phyloP scores from a whole-genome alignment of 53 echinoderm and acorn worm species.

The Henricia sp. region DNA sequence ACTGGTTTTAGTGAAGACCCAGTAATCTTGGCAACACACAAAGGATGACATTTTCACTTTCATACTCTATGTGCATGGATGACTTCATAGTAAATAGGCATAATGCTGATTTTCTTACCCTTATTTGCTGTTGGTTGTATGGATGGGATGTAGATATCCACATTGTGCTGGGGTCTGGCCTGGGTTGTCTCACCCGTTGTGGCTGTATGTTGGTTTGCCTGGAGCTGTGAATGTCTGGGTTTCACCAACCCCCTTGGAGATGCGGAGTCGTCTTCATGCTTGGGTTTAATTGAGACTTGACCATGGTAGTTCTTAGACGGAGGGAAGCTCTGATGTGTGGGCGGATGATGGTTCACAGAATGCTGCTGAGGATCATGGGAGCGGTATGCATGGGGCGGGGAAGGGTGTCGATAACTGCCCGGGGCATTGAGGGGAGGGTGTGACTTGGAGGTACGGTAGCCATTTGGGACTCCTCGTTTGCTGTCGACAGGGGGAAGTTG shows the following conservation, averaged over 20 bases:
- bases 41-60: no score
- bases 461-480: constrained; percentile 90
- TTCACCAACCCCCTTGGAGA: constrained; percentile 29
- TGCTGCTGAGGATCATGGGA: constrained; percentile 56
- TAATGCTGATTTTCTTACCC: no score
- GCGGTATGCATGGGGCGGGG: constrained; percentile 58
- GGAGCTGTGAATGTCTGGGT: no score
- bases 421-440: constrained; percentile 36
- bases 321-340: constrained; percentile 70
- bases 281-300: constrained; percentile 19
- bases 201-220: background rate
- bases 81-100: no score
- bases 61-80: no score
- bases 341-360: constrained; percentile 36
- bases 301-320: constrained; percentile 57
- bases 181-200: constrained; percentile 10
- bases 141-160: constrained; percentile 85
- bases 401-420: constrained; percentile 18
- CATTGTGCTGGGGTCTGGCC: constrained; percentile 40
- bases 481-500: constrained; percentile 95
- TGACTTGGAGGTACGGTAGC: constrained; percentile 66
- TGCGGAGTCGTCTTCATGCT: constrained; percentile 7
- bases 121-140: constrained; percentile 25
- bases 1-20: no score
- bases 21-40: no score